Evolutionary conservation across 2,113 vertebrate species (phyloP).

Genomic region (Tychaedon coryphoeus): DNA sequence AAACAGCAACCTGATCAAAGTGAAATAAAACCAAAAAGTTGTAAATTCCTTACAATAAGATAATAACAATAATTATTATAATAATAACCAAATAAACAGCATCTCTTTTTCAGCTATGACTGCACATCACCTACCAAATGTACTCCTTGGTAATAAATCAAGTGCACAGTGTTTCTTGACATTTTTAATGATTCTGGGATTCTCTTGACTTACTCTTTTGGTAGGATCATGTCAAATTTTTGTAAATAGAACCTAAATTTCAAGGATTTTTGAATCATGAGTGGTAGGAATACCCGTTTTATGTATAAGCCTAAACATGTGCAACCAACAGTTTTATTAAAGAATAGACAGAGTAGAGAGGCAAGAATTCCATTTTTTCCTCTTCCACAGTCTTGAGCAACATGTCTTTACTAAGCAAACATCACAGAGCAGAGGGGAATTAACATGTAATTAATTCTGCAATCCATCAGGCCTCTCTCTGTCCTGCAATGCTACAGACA

Average conservation of each 20-base stretch:
- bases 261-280: background rate
- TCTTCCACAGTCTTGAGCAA: background rate
- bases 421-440: background rate
- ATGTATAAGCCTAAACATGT: background rate
- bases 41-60: background rate
- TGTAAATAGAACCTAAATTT: background rate
- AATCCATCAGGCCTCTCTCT: background rate
- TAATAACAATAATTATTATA: too few species aligned
- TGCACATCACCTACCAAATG: background rate
- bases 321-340: background rate
- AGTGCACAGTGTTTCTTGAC: background rate
- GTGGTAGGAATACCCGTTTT: background rate
- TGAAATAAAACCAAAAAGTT: background rate
- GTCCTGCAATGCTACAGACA: background rate
- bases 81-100: background rate
- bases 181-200: background rate
- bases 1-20: background rate
- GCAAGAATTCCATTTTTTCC: background rate
- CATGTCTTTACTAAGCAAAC: background rate
- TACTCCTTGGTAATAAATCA: background rate
- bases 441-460: background rate
- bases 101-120: background rate
- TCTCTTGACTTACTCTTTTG: background rate
- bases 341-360: background rate
- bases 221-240: background rate